phyloP scores from a whole-genome alignment of 2,797 vertebrate species.

The Hydrolagus colliei region DNA sequence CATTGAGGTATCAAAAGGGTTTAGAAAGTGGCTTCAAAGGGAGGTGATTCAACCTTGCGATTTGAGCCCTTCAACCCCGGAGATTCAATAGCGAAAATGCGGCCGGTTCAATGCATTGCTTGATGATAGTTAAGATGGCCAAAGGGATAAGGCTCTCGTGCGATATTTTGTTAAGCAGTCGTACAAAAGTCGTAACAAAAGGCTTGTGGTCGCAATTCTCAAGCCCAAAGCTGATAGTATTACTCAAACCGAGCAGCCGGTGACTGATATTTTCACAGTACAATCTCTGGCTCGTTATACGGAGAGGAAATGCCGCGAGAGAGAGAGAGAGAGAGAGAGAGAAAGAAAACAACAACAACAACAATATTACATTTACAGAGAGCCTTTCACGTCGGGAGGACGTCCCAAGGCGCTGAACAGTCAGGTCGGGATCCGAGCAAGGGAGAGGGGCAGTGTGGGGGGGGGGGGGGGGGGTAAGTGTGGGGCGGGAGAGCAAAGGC shows the following conservation, averaged over 20 bases:
- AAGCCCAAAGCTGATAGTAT: not conserved
- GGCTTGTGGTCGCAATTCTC: not conserved
- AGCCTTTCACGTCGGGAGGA: no score
- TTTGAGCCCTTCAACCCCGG: not conserved
- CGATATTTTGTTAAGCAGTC: slow-evolving; percentile 25
- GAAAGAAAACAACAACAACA: no score
- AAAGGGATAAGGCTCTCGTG: not conserved
- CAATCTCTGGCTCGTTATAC: no score
- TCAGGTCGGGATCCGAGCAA: no score
- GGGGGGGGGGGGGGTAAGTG: no score
- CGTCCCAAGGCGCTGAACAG: no score
- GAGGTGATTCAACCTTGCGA: not conserved
- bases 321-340: no score
- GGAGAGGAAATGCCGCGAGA: no score
- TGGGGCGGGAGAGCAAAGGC: no score
- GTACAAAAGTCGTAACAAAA: not conserved
- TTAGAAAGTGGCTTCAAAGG: slow-evolving; percentile 25
- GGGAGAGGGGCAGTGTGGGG: no score
- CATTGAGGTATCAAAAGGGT: slow-evolving; percentile 24
- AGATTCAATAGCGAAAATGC: slow-evolving; percentile 20
- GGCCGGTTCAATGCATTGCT: not conserved
- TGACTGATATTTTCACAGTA: not conserved
- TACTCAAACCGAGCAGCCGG: no score
- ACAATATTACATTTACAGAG: no score
- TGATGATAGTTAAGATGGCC: slow-evolving; percentile 5